Conservation (phyloP, 2,797 vertebrate species). For the Pelodytes ibericus region DNA sequence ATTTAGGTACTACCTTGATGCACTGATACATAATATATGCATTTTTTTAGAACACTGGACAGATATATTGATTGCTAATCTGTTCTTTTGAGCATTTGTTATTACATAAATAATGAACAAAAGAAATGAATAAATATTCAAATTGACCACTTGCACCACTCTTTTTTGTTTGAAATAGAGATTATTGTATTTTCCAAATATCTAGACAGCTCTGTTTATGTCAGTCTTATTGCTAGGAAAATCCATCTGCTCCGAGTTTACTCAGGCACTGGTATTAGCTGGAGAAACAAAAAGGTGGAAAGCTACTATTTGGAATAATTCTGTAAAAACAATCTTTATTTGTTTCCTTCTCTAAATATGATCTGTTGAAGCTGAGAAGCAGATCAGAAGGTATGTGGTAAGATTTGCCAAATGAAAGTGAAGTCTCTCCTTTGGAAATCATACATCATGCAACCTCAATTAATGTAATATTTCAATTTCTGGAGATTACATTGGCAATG, state of each 20-base stretch:
- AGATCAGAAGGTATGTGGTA: slow-evolving; percentile 11
- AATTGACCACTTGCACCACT: slow-evolving; percentile 9
- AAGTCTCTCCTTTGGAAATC: no score
- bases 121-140: slow-evolving; percentile 35
- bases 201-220: slow-evolving; percentile 24
- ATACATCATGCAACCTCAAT: no score
- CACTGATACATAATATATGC: no score
- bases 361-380: slow-evolving; percentile 1
- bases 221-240: slow-evolving; percentile 29
- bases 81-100: no score
- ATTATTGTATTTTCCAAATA: slow-evolving; percentile 36
- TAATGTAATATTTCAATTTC: no score
- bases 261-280: slow-evolving; percentile 20
- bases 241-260: slow-evolving; percentile 15
- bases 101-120: slow-evolving; percentile 37
- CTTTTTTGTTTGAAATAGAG: slow-evolving; percentile 34
- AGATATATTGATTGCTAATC: no score
- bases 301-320: not conserved
- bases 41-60: no score
- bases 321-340: slow-evolving; percentile 10
- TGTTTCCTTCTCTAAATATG: slow-evolving; percentile 16
- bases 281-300: slow-evolving; percentile 12
- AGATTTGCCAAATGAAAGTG: slow-evolving; percentile 19
- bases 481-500: no score
- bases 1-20: no score